Evolutionary conservation across 2,797 vertebrate species (phyloP), one percentile per base, ranked within the genome.

Genomic region (Mormyrus proboscirostris): DNA sequence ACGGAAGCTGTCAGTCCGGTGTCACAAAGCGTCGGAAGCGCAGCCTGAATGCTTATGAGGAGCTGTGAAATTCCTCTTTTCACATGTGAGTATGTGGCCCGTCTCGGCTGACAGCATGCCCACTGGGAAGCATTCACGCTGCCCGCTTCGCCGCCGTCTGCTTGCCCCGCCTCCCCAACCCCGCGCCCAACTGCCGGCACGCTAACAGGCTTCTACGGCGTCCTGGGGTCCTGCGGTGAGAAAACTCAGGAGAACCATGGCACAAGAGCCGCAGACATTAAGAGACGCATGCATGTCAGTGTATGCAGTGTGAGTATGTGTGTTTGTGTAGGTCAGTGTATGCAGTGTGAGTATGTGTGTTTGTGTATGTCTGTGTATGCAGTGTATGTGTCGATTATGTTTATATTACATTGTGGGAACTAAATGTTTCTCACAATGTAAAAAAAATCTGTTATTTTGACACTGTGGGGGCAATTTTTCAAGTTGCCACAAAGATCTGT

Each of bases 11-110:
- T 94, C 95, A 95, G 93, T 95, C 92, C 92, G 91, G 93, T 93
- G 93, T 93, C 93, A 93, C 90, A 88, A 93, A 93, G 94, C 93
- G 93, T 93, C 93, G 91, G 93, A 94, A 93, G 94, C 93, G 93
- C 92, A 94, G 93, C 91, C 92, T 94, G 93, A 94, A 95, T 94
- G 94, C 93, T 92, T 94, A 94, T 95, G 94, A 95, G 93, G 59
- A 92, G 89, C 94, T 95, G 94, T 95, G 93, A 95, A 95, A 95
- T 95, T 92, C 92, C 89, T 57, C 90, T 93, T 90, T 93, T 94
- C 93, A 92, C 92, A 90, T 89, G 92, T 33, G 44, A 87, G 89
- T 84, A 86, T 82, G 69, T 51, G 25, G 57, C 83, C 19, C 25
- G n/a, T 88, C 19, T 88, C 41, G n/a, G 44, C 44, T 87, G 88